Evolutionary conservation across 1,140 invertebrate genomes (phyloP).

Genomic region (Drosophila baimaii): DNA sequence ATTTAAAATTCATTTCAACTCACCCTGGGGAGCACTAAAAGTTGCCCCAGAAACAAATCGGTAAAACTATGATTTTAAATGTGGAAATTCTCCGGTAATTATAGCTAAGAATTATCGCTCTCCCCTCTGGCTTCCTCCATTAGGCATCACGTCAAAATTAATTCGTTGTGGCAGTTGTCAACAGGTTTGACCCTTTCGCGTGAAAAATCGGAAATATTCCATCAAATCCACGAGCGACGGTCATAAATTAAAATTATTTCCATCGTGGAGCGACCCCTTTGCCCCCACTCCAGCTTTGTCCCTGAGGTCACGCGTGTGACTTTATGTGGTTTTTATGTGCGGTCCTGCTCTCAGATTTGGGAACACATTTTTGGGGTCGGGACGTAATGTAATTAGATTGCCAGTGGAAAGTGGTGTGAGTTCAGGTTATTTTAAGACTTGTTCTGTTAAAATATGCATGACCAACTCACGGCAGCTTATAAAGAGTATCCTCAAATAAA

Average conservation of each 20-base stretch:
- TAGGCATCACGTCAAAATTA: neutral
- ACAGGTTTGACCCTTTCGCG: constrained; percentile 25
- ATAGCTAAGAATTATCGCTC: neutral
- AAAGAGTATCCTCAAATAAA: neutral
- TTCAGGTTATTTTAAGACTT: constrained; percentile 45
- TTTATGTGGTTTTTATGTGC: constrained; percentile 54
- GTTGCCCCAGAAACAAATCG: constrained; percentile 12
- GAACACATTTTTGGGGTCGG: constrained; percentile 23
- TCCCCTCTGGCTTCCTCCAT: neutral
- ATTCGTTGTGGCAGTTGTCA: constrained; percentile 52
- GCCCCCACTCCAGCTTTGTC: neutral
- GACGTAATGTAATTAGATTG: constrained; percentile 42
- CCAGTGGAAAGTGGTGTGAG: constrained; percentile 4
- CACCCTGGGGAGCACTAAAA: constrained; percentile 50
- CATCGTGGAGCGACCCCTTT: neutral
- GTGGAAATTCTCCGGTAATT: constrained; percentile 17
- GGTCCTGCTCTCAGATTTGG: constrained; percentile 4
- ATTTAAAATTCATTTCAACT: constrained; percentile 47
- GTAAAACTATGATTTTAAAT: neutral
- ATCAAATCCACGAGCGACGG: constrained; percentile 45
- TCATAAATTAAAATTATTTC: constrained; percentile 57
- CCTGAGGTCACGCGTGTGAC: constrained; percentile 37
- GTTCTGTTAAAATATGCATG: constrained; percentile 39
- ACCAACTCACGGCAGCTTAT: neutral
- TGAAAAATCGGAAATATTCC: constrained; percentile 57